Evolutionary conservation across 2,113 vertebrate genomes (phyloP).

Genomic region (Chroicocephalus ridibundus): DNA sequence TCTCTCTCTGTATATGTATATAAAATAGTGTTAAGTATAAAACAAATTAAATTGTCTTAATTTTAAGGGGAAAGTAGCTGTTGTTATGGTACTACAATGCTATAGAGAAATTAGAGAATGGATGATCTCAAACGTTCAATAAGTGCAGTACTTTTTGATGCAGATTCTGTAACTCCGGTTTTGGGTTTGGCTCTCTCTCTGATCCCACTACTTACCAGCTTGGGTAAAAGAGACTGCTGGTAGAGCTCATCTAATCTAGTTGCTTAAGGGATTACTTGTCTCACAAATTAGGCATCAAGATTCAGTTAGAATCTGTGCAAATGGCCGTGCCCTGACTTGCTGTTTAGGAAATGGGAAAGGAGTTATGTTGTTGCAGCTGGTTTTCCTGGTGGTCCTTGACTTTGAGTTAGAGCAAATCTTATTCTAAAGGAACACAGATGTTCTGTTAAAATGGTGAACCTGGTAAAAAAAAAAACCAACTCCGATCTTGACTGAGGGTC

Average conservation of each 20-base stretch:
- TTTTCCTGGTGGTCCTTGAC: not conserved
- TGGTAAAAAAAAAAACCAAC: fast-evolving
- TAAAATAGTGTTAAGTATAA: not conserved
- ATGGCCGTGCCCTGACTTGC: not conserved
- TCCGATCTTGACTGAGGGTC: not conserved
- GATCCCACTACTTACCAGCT: not conserved
- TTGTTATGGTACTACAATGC: not conserved
- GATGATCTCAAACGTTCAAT: not conserved
- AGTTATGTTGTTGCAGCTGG: not conserved
- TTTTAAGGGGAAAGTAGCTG: not conserved
- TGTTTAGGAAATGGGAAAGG: not conserved
- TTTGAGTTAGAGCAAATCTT: not conserved
- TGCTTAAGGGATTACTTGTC: not conserved
- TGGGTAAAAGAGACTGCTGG: not conserved
- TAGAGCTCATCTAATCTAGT: not conserved
- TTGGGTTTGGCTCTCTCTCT: not conserved
- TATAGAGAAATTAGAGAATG: not conserved
- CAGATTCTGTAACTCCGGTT: not conserved
- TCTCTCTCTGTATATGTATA: not conserved
- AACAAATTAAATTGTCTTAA: not conserved
- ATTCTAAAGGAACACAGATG: not conserved
- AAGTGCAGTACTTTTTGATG: not conserved
- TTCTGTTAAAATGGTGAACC: not conserved
- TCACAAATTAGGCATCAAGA: not conserved
- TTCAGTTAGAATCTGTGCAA: not conserved